Evolutionary conservation across 2,888 invertebrate genomes (phyloP).

Genomic region (Monochamus alternatus): DNA sequence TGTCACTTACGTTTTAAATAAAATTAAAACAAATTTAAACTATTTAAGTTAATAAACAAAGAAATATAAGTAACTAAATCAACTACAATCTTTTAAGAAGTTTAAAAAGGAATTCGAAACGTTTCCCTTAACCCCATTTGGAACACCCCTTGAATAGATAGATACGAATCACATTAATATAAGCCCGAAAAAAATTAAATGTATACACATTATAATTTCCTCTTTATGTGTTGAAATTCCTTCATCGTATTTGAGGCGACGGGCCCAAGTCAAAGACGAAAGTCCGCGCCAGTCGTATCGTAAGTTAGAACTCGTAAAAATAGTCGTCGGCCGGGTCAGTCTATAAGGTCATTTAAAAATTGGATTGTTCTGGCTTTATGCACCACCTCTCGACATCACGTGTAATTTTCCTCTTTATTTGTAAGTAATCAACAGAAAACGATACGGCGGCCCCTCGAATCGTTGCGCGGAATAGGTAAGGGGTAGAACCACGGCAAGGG

Average conservation of each 20-base stretch:
- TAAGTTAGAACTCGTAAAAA: constrained; percentile 54
- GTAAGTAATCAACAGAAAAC: constrained; percentile 32
- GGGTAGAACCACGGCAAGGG: background rate
- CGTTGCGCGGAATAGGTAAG: background rate
- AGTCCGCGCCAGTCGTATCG: constrained; percentile 24
- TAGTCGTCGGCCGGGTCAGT: constrained; percentile 69
- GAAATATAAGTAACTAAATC: no score
- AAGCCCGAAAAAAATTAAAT: constrained; percentile 31
- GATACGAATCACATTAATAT: constrained; percentile 27
- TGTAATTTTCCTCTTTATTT: constrained; percentile 39
- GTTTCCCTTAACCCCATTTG: background rate
- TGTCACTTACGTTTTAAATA: no score
- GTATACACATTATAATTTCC: constrained; percentile 34
- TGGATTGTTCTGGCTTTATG: constrained; percentile 58
- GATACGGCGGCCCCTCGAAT: constrained; percentile 13
- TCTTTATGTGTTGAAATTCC: constrained; percentile 33
- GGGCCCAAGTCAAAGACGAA: constrained; percentile 39
- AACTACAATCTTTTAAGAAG: no score
- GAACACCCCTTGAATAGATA: constrained; percentile 17
- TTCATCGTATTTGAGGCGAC: constrained; percentile 26
- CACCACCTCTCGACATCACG: constrained; percentile 63
- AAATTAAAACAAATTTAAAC: no score
- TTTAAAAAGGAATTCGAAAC: background rate
- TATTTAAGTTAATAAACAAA: no score
- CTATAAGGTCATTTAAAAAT: constrained; percentile 65